Evolutionary conservation across 2,797 vertebrate species (phyloP).

Genomic region (Champsocephalus gunnari): DNA sequence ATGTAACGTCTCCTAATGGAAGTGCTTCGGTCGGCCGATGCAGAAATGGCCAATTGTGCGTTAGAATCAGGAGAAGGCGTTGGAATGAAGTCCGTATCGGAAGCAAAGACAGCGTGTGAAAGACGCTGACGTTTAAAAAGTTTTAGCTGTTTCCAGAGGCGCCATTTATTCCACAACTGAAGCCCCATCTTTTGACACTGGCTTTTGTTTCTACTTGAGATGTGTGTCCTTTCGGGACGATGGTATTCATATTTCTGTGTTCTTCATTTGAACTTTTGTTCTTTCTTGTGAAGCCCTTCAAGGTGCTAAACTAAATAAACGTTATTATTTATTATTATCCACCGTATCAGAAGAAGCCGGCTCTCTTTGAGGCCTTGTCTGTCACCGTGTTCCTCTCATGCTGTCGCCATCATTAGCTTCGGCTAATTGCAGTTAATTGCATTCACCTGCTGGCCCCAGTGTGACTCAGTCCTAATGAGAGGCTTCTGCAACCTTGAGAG

Average conservation of each 20-base stretch:
- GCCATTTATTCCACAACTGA: background rate
- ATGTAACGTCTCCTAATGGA: too few relatives aligned
- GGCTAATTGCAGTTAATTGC: constrained; percentile 64
- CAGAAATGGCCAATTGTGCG: background rate
- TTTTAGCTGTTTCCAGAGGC: background rate
- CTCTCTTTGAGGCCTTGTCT: background rate
- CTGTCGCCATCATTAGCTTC: constrained; percentile 13
- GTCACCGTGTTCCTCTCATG: background rate
- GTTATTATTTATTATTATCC: background rate
- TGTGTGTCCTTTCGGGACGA: too few relatives aligned
- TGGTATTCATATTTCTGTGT: too few relatives aligned
- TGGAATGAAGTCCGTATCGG: background rate
- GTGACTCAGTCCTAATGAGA: constrained; percentile 54
- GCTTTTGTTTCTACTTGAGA: too few relatives aligned
- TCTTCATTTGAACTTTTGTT: too few relatives aligned
- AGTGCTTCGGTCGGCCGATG: too few relatives aligned
- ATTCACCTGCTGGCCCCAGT: constrained; percentile 57
- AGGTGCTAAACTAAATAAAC: too few relatives aligned
- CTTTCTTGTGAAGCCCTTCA: too few relatives aligned
- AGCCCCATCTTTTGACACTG: too few relatives aligned
- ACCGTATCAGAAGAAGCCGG: background rate
- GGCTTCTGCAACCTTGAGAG: constrained; percentile 7
- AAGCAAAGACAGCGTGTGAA: background rate
- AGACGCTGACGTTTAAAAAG: constrained; percentile 8
- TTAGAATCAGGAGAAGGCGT: background rate